Percentiles rank a stretch among this genome's conserved stretches.
phyloP scores from a whole-genome alignment of 2,888 invertebrate species.

The Neria commutata region DNA sequence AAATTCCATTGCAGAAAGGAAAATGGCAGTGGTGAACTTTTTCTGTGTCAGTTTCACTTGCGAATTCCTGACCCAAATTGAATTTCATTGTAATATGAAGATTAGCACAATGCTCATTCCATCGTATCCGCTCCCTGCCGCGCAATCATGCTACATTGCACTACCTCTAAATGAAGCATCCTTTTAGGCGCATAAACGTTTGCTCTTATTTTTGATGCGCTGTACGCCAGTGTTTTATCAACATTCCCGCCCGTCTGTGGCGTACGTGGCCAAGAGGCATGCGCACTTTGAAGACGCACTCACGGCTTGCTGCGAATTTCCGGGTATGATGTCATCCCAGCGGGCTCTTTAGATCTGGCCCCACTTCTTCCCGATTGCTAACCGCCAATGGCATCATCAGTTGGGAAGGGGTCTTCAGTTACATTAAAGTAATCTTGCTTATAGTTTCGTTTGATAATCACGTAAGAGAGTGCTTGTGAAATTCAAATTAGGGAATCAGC shows the following conservation, averaged over 20 bases:
- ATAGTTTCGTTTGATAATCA: too few species aligned
- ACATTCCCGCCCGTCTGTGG: not conserved
- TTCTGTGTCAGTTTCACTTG: not conserved
- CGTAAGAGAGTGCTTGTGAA: too few species aligned
- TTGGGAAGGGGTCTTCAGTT: too few species aligned
- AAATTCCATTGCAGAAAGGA: too few species aligned
- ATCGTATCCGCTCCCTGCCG: too few species aligned
- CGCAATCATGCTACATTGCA: not conserved
- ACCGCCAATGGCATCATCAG: too few species aligned
- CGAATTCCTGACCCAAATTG: not conserved
- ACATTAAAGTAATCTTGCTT: too few species aligned
- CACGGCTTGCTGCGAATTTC: constrained; percentile 24
- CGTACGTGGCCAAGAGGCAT: constrained; percentile 28
- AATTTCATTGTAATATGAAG: too few species aligned
- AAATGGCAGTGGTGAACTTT: not conserved
- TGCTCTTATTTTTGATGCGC: constrained; percentile 11
- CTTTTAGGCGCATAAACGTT: constrained; percentile 35
- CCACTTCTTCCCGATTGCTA: too few species aligned
- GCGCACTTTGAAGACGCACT: constrained; percentile 33
- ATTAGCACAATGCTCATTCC: too few species aligned
- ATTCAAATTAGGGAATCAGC: too few species aligned
- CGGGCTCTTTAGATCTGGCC: not conserved
- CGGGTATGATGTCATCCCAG: constrained; percentile 53
- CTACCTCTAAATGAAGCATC: constrained; percentile 34
- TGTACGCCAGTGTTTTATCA: not conserved